Evolutionary conservation across 2,888 invertebrate species (phyloP).

Genomic region (Siphlonurus alternatus): DNA sequence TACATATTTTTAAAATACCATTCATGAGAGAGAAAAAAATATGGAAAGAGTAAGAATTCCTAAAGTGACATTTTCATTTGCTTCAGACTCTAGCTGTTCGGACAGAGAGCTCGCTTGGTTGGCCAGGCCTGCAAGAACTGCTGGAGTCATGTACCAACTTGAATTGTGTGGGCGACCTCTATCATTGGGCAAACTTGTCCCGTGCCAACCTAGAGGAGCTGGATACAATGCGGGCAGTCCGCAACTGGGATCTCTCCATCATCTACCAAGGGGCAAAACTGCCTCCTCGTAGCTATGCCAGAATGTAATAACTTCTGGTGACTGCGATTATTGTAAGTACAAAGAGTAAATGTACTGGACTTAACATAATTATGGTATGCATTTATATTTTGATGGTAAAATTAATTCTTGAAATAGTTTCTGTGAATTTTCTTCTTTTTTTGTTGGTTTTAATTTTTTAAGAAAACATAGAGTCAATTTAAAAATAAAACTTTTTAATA

Average conservation of each 20-base stretch:
- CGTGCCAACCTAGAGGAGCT: conserved; percentile 2
- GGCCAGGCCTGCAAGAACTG: conserved; percentile 4
- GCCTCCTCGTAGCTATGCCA: not conserved
- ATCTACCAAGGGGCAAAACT: conserved; percentile 1
- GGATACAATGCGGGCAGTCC: not conserved
- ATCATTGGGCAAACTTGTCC: conserved; percentile 4
- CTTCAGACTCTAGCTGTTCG: conserved; percentile 5
- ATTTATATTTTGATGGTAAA: too few species aligned
- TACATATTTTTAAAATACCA: too few species aligned
- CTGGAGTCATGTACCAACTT: conserved; percentile 6
- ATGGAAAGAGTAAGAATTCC: not conserved
- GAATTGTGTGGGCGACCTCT: conserved; percentile 6
- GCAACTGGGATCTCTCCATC: conserved; percentile 9
- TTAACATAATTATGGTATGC: too few species aligned
- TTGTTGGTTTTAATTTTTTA: too few species aligned
- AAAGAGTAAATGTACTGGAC: too few species aligned
- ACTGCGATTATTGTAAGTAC: too few species aligned
- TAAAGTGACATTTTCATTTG: not conserved
- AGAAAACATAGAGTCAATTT: too few species aligned
- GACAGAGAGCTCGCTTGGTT: conserved; percentile 6
- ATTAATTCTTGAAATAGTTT: too few species aligned
- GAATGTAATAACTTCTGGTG: not conserved
- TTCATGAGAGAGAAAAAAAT: too few species aligned
- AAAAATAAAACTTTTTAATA: too few species aligned
- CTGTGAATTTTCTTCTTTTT: too few species aligned